phyloP scores from a whole-genome alignment of 2,113 vertebrate species.

The Salminus brasiliensis region DNA sequence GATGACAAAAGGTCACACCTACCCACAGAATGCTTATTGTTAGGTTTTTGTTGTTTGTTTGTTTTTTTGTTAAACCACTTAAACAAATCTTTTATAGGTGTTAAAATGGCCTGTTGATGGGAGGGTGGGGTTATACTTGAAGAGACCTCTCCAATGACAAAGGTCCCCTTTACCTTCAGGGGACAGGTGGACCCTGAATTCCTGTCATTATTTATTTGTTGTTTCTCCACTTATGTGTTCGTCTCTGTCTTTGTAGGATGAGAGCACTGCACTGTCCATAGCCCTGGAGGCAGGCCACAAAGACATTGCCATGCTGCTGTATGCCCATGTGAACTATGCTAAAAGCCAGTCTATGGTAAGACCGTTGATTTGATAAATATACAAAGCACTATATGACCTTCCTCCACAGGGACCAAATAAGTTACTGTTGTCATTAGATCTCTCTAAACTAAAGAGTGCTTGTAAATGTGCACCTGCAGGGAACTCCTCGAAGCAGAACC shows the following conservation, averaged over 20 bases:
- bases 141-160: too few species aligned
- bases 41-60: too few species aligned
- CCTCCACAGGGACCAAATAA: too few species aligned
- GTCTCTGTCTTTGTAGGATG: slow-evolving; percentile 78
- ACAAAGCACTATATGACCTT: background rate
- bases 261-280: slow-evolving; percentile 94
- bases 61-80: too few species aligned
- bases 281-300: slow-evolving; percentile 95
- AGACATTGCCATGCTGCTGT: slow-evolving; percentile 93
- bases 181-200: too few species aligned
- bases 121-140: too few species aligned
- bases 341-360: slow-evolving; percentile 85
- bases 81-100: too few species aligned
- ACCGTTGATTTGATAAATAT: slow-evolving; percentile 27
- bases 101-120: too few species aligned
- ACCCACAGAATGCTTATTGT: too few species aligned
- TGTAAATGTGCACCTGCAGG: slow-evolving; percentile 69
- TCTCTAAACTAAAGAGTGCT: background rate
- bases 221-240: background rate
- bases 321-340: slow-evolving; percentile 92
- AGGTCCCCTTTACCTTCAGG: too few species aligned
- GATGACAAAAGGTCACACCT: too few species aligned
- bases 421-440: background rate
- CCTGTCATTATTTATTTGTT: background rate
- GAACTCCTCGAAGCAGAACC: slow-evolving; percentile 82